These are phyloP conservation scores for Aricia artaxerxes DNA, from an alignment of 2,888 invertebrate genomes.

Conservation along the genomic window DNA sequence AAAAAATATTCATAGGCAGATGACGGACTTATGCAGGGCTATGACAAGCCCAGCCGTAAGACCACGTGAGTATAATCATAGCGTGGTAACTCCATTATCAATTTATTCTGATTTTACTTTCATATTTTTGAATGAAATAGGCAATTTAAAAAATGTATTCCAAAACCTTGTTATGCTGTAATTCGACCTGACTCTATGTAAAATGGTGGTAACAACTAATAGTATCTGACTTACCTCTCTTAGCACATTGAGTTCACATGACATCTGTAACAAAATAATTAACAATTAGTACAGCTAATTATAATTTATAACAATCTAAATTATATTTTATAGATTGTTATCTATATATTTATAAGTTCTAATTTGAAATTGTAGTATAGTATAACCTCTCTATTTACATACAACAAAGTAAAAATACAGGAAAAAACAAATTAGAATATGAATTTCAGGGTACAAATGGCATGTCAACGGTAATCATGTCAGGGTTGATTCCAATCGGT, in stretches of 20 bases:
- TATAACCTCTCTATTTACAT: neutral
- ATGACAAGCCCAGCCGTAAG: too few species aligned
- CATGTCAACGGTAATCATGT: slow-evolving; percentile 71
- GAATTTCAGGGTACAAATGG: slow-evolving; percentile 50
- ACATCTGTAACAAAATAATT: slow-evolving; percentile 57
- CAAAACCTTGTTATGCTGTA: too few species aligned
- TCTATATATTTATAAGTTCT: too few species aligned
- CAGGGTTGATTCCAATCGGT: slow-evolving; percentile 71
- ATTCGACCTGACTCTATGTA: too few species aligned
- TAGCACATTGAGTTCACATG: slow-evolving; percentile 46
- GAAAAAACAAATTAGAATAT: slow-evolving; percentile 66
- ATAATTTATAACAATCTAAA: too few species aligned
- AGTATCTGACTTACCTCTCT: slow-evolving; percentile 49
- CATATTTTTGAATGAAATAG: too few species aligned
- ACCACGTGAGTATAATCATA: too few species aligned
- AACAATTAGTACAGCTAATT: neutral
- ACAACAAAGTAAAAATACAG: slow-evolving; percentile 7
- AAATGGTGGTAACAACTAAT: neutral
- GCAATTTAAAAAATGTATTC: too few species aligned
- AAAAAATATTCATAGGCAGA: neutral
- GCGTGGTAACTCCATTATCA: too few species aligned
- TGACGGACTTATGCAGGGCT: too few species aligned
- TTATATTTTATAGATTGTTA: too few species aligned
- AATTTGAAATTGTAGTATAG: neutral
- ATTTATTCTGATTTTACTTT: too few species aligned